These are phyloP conservation scores for Taurulus bubalis DNA, from an alignment of 2,113 vertebrate genomes.

Conservation along the genomic window DNA sequence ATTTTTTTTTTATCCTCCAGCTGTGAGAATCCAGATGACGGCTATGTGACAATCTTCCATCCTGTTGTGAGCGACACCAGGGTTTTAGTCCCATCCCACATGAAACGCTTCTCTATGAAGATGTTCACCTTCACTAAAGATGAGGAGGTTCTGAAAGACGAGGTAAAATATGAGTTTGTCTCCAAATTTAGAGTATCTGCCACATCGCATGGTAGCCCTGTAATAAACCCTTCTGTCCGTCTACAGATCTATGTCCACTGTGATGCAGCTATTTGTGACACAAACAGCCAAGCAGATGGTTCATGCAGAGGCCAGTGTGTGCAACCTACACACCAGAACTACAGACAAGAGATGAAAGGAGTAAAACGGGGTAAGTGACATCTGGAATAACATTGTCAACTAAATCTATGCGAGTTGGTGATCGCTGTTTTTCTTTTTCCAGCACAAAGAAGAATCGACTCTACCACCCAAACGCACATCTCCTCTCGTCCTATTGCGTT, in stretches of 20 bases:
- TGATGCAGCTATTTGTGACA: slow-evolving; percentile 79
- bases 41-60: slow-evolving; percentile 59
- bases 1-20: slow-evolving; percentile 24
- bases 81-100: slow-evolving; percentile 49
- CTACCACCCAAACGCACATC: slow-evolving; percentile 4
- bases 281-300: slow-evolving; percentile 21
- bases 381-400: background rate
- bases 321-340: background rate
- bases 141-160: slow-evolving; percentile 56
- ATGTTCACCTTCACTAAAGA: slow-evolving; percentile 80
- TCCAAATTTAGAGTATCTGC: background rate
- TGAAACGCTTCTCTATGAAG: slow-evolving; percentile 78
- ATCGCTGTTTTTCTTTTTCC: background rate
- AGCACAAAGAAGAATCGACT: slow-evolving; percentile 57
- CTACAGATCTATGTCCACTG: slow-evolving; percentile 83
- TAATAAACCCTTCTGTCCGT: background rate
- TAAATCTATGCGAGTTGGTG: background rate
- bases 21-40: slow-evolving; percentile 71
- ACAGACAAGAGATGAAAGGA: background rate
- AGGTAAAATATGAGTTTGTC: slow-evolving; percentile 50
- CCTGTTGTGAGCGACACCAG: slow-evolving; percentile 38
- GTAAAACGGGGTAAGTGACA: slow-evolving; percentile 5
- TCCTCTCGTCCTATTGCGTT: slow-evolving; percentile 66
- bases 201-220: too few relatives aligned
- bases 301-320: slow-evolving; percentile 77